Evolutionary conservation across 2,113 vertebrate genomes (phyloP).

Genomic region (Hemicordylus capensis): DNA sequence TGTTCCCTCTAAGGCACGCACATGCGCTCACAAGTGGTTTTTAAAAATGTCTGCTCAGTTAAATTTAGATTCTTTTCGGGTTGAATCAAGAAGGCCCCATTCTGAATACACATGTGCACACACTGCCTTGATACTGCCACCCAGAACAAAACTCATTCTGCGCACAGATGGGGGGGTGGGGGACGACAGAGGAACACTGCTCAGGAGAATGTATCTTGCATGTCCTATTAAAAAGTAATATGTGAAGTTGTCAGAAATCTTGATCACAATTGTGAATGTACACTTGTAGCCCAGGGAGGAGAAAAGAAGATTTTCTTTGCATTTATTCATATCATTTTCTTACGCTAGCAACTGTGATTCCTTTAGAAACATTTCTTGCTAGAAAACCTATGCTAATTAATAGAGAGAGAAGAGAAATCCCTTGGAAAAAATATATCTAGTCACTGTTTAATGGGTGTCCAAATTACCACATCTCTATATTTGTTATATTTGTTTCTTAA

Average conservation of each 20-base stretch:
- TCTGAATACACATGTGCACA: no score
- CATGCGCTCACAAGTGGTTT: no score
- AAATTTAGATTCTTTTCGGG: no score
- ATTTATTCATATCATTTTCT: background rate
- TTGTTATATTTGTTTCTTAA: slow-evolving; percentile 30
- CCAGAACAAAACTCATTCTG: no score
- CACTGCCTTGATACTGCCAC: no score
- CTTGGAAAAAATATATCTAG: background rate
- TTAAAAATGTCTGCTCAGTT: no score
- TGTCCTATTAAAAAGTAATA: background rate
- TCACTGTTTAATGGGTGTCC: background rate
- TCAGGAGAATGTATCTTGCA: background rate
- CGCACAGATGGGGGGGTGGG: background rate
- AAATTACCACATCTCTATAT: background rate
- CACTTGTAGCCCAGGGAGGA: background rate
- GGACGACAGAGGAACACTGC: no score
- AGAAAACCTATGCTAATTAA: background rate
- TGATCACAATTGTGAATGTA: background rate
- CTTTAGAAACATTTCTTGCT: slow-evolving; percentile 23
- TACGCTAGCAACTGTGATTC: background rate
- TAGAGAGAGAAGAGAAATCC: slow-evolving; percentile 6
- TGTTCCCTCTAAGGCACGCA: no score
- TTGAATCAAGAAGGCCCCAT: no score
- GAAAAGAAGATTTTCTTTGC: background rate
- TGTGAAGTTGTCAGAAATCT: background rate